Conservation (phyloP, 2,888 invertebrate species). For the Dynastes hyllus region DNA sequence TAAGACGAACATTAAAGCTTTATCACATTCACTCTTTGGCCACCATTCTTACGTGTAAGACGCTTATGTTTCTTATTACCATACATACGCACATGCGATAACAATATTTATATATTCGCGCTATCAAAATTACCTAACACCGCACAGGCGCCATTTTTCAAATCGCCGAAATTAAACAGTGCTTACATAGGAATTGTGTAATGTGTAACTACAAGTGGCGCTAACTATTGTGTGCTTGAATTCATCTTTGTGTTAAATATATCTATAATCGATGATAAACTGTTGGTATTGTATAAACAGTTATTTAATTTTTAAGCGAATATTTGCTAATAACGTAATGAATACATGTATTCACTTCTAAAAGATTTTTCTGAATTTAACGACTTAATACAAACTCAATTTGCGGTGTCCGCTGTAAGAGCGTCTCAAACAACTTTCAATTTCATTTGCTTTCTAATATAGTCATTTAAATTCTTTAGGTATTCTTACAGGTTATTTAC, state of each 20-base stretch:
- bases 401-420: constrained; percentile 23
- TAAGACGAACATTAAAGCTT: constrained; percentile 71
- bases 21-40: constrained; percentile 70
- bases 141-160: constrained; percentile 42
- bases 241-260: constrained; percentile 1
- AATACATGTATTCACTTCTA: neutral
- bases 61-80: constrained; percentile 56
- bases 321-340: neutral
- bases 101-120: constrained; percentile 39
- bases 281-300: constrained; percentile 30
- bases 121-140: constrained; percentile 24
- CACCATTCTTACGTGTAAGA: constrained; percentile 69
- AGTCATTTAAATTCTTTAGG: constrained; percentile 40
- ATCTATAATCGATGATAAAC: neutral
- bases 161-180: constrained; percentile 28
- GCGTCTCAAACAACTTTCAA: constrained; percentile 41
- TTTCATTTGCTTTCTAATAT: constrained; percentile 48
- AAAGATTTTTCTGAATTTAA: neutral
- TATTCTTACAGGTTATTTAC: constrained; percentile 14
- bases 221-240: constrained; percentile 28
- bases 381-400: neutral
- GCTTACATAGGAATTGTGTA: constrained; percentile 26
- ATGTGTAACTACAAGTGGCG: constrained; percentile 22
- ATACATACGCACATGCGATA: constrained; percentile 36
- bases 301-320: neutral